These are phyloP conservation scores for Leptogaster cylindrica DNA, from an alignment of 2,888 invertebrate species.

Conservation along the genomic window DNA sequence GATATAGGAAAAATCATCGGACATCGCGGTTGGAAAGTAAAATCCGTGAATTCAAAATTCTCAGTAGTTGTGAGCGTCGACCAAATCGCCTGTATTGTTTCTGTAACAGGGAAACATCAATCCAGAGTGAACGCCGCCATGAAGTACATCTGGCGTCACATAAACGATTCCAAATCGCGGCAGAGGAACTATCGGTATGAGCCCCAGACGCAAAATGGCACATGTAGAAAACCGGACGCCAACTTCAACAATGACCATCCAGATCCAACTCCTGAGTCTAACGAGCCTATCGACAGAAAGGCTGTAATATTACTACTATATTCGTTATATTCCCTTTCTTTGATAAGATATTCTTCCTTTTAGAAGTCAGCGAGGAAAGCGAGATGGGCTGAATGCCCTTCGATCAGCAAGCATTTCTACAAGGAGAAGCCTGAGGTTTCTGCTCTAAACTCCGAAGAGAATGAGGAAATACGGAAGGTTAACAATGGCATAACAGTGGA, in stretches of 20 bases:
- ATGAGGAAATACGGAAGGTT: constrained; percentile 67
- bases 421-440: constrained; percentile 75
- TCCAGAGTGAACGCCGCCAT: constrained; percentile 51
- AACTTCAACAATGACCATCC: too few relatives aligned
- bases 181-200: neutral
- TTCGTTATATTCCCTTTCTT: neutral
- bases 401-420: constrained; percentile 83
- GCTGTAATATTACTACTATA: constrained; percentile 57
- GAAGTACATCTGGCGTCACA: constrained; percentile 50
- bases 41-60: constrained; percentile 66
- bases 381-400: constrained; percentile 71
- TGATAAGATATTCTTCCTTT: constrained; percentile 17
- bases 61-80: constrained; percentile 72
- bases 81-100: constrained; percentile 50
- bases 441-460: constrained; percentile 69
- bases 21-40: constrained; percentile 84
- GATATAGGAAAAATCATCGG: constrained; percentile 71
- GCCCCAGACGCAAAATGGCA: neutral
- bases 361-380: constrained; percentile 66
- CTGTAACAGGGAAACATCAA: constrained; percentile 50
- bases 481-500: constrained; percentile 79
- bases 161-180: constrained; percentile 41
- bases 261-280: too few relatives aligned
- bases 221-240: too few relatives aligned
- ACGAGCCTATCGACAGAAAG: constrained; percentile 63